Percentiles rank a stretch among this genome's conserved stretches.
phyloP scores from a whole-genome alignment of 1,140 invertebrate species.

The Hermetia illucens region DNA sequence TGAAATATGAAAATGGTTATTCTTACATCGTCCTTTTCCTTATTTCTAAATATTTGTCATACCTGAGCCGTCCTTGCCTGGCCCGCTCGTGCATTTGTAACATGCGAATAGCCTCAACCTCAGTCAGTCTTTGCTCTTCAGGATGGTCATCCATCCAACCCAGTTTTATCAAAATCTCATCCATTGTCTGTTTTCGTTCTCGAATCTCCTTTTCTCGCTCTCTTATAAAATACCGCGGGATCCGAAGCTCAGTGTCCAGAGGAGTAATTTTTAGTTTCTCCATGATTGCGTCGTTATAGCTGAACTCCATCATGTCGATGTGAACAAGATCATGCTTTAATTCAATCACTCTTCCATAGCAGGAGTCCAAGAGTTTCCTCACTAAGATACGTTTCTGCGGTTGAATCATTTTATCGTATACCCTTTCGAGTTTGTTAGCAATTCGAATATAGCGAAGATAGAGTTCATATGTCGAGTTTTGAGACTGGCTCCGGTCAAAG shows the following conservation, averaged over 20 bases:
- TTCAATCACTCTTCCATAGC: slow-evolving; percentile 63
- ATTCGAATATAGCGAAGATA: slow-evolving; percentile 67
- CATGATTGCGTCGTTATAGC: slow-evolving; percentile 69
- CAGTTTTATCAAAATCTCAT: slow-evolving; percentile 46
- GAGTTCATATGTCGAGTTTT: slow-evolving; percentile 40
- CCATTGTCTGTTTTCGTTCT: slow-evolving; percentile 43
- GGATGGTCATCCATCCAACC: slow-evolving; percentile 49
- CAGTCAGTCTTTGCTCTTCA: slow-evolving; percentile 42
- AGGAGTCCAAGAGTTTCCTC: slow-evolving; percentile 61
- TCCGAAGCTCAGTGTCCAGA: slow-evolving; percentile 43
- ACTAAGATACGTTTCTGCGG: slow-evolving; percentile 79
- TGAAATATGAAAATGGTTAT: slow-evolving; percentile 14
- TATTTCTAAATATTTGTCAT: slow-evolving; percentile 14
- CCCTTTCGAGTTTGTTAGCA: slow-evolving; percentile 58
- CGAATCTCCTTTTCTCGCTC: slow-evolving; percentile 48
- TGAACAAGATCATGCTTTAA: slow-evolving; percentile 75
- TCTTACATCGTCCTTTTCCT: not conserved
- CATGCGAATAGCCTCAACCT: slow-evolving; percentile 69
- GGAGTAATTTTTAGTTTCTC: slow-evolving; percentile 45
- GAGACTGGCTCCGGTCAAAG: slow-evolving; percentile 43
- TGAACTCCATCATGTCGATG: slow-evolving; percentile 71
- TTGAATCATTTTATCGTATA: slow-evolving; percentile 83
- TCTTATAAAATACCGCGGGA: slow-evolving; percentile 53
- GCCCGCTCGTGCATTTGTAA: slow-evolving; percentile 85
- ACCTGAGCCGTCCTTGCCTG: slow-evolving; percentile 63